A percentile compares a stretch with the other conserved stretches of the same genome.
Evolutionary conservation across 2,113 vertebrate genomes (phyloP).

Genomic region (Urocolius indicus): DNA sequence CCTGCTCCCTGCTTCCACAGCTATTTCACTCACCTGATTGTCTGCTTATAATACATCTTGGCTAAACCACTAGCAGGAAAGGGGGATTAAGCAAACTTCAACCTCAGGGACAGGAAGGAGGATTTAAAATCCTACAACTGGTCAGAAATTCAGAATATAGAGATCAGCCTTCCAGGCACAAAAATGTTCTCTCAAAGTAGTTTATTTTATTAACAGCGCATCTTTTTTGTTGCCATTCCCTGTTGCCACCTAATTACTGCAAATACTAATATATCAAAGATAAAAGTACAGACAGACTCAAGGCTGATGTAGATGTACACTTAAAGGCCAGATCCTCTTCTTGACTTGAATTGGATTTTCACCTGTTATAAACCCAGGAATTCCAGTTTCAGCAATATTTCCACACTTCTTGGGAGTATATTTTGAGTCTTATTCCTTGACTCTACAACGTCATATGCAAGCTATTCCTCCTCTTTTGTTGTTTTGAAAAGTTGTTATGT

Average conservation of each 20-base stretch:
- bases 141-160: not conserved
- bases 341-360: not conserved
- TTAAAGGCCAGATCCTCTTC: not conserved
- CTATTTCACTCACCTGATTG: not conserved
- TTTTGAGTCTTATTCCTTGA: not conserved
- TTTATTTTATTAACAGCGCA: not conserved
- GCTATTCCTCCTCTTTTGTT: too few species aligned
- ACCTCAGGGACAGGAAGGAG: not conserved
- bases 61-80: not conserved
- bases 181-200: not conserved
- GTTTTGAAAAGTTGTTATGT: not conserved
- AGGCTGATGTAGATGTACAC: not conserved
- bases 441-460: rapidly evolving
- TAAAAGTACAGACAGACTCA: too few species aligned
- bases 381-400: not conserved
- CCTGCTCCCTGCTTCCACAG: not conserved
- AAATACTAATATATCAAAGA: not conserved
- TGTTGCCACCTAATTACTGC: not conserved
- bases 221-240: not conserved
- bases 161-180: not conserved
- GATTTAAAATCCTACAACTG: not conserved
- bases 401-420: not conserved
- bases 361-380: not conserved
- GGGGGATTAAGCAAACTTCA: not conserved
- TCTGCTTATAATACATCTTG: not conserved